Percentiles rank a stretch among this genome's conserved stretches.
phyloP scores from a whole-genome alignment of 2,113 vertebrate species.

The Austrofundulus limnaeus region DNA sequence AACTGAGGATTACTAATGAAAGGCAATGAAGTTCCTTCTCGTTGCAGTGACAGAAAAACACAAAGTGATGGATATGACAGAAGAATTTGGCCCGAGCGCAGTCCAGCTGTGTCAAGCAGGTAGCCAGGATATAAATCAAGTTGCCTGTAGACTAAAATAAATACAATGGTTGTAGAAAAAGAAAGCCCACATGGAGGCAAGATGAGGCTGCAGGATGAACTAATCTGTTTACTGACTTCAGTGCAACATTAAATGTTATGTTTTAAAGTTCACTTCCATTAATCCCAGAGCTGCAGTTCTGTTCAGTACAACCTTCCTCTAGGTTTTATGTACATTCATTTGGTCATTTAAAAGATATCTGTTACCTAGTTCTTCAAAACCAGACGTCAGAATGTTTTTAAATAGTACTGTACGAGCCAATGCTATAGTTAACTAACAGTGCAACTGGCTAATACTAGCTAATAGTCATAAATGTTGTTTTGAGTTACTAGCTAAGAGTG shows the following conservation, averaged over 20 bases:
- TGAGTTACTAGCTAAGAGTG: too few relatives aligned
- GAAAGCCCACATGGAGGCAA: constrained; percentile 16
- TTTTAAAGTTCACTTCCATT: constrained; percentile 10
- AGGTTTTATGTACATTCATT: not conserved
- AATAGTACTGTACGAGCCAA: constrained; percentile 1
- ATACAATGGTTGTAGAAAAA: not conserved
- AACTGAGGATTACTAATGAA: constrained; percentile 37
- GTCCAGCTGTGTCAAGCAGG: constrained; percentile 26
- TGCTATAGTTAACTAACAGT: too few relatives aligned
- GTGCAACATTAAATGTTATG: constrained; percentile 5
- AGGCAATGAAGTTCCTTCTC: constrained; percentile 30
- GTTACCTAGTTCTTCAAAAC: constrained; percentile 15
- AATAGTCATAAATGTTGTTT: too few relatives aligned
- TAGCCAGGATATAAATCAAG: constrained; percentile 33
- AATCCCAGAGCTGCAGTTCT: not conserved
- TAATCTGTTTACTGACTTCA: constrained; percentile 13
- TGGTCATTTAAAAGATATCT: constrained; percentile 12
- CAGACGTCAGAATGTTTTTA: constrained; percentile 36
- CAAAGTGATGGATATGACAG: constrained; percentile 27
- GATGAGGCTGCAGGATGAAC: not conserved
- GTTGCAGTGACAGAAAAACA: constrained; percentile 26
- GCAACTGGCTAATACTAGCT: too few relatives aligned
- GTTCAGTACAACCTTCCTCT: not conserved
- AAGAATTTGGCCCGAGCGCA: constrained; percentile 22
- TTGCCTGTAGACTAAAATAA: not conserved